phyloP scores from a whole-genome alignment of 1,140 invertebrate genomes.

The Galendromus occidentalis region DNA sequence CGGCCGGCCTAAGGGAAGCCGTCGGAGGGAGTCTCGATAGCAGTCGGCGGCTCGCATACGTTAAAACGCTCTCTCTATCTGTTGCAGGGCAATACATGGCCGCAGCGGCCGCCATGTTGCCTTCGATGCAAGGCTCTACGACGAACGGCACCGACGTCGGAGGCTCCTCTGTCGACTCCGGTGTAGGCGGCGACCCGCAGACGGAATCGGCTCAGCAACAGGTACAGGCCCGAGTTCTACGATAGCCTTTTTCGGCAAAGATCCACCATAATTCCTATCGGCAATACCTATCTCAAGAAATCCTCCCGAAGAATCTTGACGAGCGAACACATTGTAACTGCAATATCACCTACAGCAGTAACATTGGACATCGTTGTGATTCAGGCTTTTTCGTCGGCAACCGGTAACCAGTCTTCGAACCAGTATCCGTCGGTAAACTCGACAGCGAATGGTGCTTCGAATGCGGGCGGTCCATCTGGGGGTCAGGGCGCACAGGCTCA shows the following conservation, averaged over 20 bases:
- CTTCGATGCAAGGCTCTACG: neutral
- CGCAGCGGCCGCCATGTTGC: neutral
- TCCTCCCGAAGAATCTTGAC: neutral
- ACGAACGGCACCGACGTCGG: conserved; percentile 8
- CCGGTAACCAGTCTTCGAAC: conserved; percentile 9
- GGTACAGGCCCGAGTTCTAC: neutral
- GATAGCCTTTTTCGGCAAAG: neutral
- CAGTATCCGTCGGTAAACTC: conserved; percentile 8
- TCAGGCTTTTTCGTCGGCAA: neutral
- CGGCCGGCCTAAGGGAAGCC: too few species aligned
- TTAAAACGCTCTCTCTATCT: neutral
- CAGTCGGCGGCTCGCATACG: too few species aligned
- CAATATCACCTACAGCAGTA: too few species aligned
- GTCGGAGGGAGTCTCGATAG: too few species aligned
- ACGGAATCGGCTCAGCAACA: neutral
- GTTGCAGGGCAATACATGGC: conserved; percentile 1
- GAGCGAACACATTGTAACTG: too few species aligned
- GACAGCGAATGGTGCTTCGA: conserved; percentile 5
- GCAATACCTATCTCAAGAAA: neutral
- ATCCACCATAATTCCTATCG: neutral
- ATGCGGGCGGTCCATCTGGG: neutral
- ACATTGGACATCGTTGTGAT: neutral
- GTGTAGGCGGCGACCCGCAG: neutral
- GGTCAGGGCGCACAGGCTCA: conserved; percentile 5
- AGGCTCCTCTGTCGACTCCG: neutral